phyloP scores from a whole-genome alignment of 2,888 invertebrate genomes.

The Cheilosia impressa region DNA sequence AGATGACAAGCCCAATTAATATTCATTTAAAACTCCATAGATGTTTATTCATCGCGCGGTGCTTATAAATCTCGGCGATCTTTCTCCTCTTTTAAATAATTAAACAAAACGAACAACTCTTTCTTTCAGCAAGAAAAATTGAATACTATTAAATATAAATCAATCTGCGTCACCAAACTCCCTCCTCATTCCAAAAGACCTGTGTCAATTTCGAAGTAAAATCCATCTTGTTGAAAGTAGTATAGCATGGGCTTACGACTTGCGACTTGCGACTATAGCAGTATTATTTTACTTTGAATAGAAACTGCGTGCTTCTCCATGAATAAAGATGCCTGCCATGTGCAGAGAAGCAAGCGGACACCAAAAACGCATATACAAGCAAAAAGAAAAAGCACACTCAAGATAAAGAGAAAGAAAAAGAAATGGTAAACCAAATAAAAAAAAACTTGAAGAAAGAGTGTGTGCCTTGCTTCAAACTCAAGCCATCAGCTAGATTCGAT shows the following conservation, averaged over 20 bases:
- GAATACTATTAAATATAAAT: conserved; percentile 37
- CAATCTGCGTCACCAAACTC: conserved; percentile 9
- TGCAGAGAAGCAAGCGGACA: conserved; percentile 45
- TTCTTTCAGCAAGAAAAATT: conserved; percentile 33
- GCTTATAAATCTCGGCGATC: background rate
- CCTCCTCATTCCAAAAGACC: background rate
- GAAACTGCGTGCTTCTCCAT: conserved; percentile 56
- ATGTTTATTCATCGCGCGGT: conserved; percentile 16
- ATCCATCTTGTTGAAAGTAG: conserved; percentile 38
- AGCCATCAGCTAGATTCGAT: conserved; percentile 67
- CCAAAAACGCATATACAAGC: conserved; percentile 25
- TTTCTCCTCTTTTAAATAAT: conserved; percentile 17
- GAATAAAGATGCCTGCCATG: conserved; percentile 29
- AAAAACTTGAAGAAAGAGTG: conserved; percentile 53
- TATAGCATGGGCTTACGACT: conserved; percentile 2
- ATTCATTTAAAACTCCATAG: background rate
- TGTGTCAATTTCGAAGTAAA: conserved; percentile 27
- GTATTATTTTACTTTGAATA: conserved; percentile 52
- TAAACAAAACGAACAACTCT: conserved; percentile 30
- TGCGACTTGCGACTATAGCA: conserved; percentile 6
- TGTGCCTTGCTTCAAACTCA: conserved; percentile 54
- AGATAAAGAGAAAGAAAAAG: conserved; percentile 48
- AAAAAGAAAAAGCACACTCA: conserved; percentile 41
- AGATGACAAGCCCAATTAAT: background rate
- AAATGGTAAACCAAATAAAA: conserved; percentile 49